Base-by-base conservation (phyloP, 2,888 invertebrate genomes). In the Sarcophaga rosellei region DNA sequence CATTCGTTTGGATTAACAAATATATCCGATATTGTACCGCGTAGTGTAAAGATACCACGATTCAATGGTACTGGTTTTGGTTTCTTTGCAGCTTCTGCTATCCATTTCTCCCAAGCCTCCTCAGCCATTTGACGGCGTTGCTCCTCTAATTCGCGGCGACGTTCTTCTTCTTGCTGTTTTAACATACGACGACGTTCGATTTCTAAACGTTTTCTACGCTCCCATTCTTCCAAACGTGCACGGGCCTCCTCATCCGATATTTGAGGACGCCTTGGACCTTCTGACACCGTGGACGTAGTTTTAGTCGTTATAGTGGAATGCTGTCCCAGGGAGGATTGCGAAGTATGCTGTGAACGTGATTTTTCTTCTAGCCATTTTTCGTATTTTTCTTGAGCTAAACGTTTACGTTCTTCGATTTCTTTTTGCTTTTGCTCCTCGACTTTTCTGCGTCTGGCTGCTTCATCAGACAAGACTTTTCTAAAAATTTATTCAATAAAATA, bases 21-120 rank as follows among this genome's bases (percentile, higher is more conserved):
- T 10, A 92, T 89, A 63, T 90, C 88, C 0, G 93, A 92, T 53
- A 93, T 84, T 1, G 92, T 92, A 44, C 92, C 92, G 4, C 91
- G 92, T 53, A 93, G 85, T 0, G 93, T 91, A 63, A 91, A 89
- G 23, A 93, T 87, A 17, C 93, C 93, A 74, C 91, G 91, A 83
- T 93, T 93, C 45, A 93, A 85, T 3, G 93, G 93, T 44, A 93
- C 93, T 12, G 93, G 93, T 69, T 93, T 93, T 2, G 93, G 93
- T 81, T 92, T 93, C 3, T 89, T 88, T 4, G 89, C 88, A 4
- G 90, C 93, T 5, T 89, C 90, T 63, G 90, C 88, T 10, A 92
- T 83, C 93, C 93, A 93, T 21, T 89, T 89, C 17, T 90, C 74
- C 90, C 91, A 93, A 23, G 92, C 91, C 53, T 73, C 59, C 2